Percentiles rank a stretch among this genome's conserved stretches.
Evolutionary conservation across 92 coral and sea anemone species (phyloP).

Genomic region (Bergia puertoricense): DNA sequence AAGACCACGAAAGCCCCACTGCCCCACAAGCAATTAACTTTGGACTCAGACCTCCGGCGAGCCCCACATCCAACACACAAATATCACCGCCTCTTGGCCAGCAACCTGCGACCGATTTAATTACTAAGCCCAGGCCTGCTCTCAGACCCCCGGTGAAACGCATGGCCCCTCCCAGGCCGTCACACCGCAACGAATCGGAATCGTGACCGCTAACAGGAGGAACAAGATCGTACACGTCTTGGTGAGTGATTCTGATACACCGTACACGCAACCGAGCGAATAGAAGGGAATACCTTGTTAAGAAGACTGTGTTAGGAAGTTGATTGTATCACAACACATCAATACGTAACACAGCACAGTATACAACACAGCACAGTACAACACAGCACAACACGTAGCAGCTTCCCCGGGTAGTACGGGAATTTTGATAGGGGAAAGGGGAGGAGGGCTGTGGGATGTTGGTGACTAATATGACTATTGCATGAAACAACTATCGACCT

Average conservation of each 20-base stretch:
- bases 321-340: too few relatives aligned
- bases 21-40: background rate
- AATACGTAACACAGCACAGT: too few relatives aligned
- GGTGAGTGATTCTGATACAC: background rate
- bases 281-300: too few relatives aligned
- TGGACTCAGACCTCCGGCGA: background rate
- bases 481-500: too few relatives aligned
- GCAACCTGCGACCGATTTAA: background rate
- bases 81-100: background rate
- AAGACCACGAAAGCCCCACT: slow-evolving; percentile 1
- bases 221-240: background rate
- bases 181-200: slow-evolving; percentile 2
- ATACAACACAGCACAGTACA: too few relatives aligned
- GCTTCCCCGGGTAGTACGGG: too few relatives aligned
- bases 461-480: too few relatives aligned
- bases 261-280: background rate
- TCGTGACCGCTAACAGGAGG: background rate
- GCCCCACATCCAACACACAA: slow-evolving; percentile 1
- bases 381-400: too few relatives aligned
- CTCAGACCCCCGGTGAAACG: slow-evolving; percentile 18
- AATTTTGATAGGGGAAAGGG: too few relatives aligned
- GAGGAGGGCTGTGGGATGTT: too few relatives aligned
- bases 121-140: background rate
- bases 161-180: slow-evolving; percentile 20
- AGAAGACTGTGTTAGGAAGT: too few relatives aligned